phyloP scores from a whole-genome alignment of 2,113 vertebrate genomes.

The Toxotes jaculatrix region DNA sequence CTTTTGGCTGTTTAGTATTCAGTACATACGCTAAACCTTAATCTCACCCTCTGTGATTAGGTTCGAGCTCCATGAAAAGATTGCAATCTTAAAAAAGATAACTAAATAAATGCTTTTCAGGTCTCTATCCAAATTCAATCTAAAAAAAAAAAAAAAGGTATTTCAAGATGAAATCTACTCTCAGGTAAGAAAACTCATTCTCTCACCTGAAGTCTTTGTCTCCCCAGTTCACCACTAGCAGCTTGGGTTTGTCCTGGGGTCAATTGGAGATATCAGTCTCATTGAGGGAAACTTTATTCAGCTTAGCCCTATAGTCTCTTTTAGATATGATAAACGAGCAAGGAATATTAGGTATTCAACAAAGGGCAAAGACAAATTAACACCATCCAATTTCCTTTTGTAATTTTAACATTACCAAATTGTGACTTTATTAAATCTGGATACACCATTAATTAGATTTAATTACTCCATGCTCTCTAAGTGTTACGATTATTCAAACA shows the following conservation, averaged over 20 bases:
- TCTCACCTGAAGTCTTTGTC: constrained; percentile 1
- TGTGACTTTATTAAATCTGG: constrained; percentile 28
- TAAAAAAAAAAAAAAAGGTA: constrained; percentile 8
- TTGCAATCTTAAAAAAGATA: constrained; percentile 43
- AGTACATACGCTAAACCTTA: constrained; percentile 18
- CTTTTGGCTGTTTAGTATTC: constrained; percentile 54
- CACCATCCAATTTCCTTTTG: constrained; percentile 35
- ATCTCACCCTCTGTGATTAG: constrained; percentile 39
- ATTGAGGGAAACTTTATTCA: constrained; percentile 28
- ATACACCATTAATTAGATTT: constrained; percentile 22
- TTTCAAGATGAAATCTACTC: constrained; percentile 34
- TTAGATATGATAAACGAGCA: constrained; percentile 37
- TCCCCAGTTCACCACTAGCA: not conserved
- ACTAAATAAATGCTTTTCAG: constrained; percentile 35
- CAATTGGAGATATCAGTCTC: constrained; percentile 9
- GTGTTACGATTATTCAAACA: constrained; percentile 22
- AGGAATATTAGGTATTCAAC: constrained; percentile 48
- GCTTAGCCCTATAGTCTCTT: constrained; percentile 18
- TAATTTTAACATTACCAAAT: constrained; percentile 19
- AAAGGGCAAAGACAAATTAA: constrained; percentile 33
- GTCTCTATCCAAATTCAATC: constrained; percentile 45
- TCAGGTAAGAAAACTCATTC: constrained; percentile 31
- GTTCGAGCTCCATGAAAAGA: constrained; percentile 36
- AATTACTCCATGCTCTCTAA: constrained; percentile 20
- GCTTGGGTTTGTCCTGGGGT: constrained; percentile 8